These are phyloP conservation scores for Acanthornis magna DNA, from an alignment of 2,797 vertebrate genomes.

Conservation along the genomic window DNA sequence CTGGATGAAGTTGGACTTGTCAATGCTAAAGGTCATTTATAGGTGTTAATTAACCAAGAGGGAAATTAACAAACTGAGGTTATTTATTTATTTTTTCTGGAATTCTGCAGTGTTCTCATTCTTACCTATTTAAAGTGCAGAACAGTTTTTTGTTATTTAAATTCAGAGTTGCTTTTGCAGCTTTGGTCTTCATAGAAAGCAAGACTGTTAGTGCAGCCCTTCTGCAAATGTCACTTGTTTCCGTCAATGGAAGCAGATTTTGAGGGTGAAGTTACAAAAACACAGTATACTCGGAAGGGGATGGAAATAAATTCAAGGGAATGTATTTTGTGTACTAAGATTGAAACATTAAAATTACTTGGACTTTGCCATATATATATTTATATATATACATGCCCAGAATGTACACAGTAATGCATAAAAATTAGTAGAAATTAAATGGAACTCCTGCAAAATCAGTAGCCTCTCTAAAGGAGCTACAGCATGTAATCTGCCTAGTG, in stretches of 20 bases:
- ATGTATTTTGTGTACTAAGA: background rate
- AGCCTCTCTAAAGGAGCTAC: background rate
- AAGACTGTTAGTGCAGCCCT: background rate
- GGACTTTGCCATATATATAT: background rate
- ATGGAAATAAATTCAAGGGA: background rate
- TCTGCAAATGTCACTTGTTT: background rate
- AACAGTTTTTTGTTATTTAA: background rate
- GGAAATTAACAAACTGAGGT: conserved; percentile 82
- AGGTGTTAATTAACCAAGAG: conserved; percentile 87
- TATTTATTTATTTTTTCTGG: conserved; percentile 74
- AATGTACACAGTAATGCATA: background rate
- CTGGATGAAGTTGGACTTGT: conserved; percentile 84
- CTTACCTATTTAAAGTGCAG: background rate
- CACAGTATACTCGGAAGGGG: background rate
- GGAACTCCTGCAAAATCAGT: background rate
- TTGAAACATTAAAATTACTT: background rate
- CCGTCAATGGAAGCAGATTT: background rate
- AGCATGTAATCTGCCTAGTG: background rate
- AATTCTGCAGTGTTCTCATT: conserved; percentile 71
- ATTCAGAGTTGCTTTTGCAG: background rate
- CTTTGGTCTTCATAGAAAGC: background rate
- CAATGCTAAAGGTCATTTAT: conserved; percentile 82
- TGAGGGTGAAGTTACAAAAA: background rate
- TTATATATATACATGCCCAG: background rate
- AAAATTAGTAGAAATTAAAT: background rate